Percentiles rank a stretch among this genome's conserved stretches.
Evolutionary conservation across 2,113 vertebrate genomes (phyloP).

Genomic region (Heterocephalus glaber): DNA sequence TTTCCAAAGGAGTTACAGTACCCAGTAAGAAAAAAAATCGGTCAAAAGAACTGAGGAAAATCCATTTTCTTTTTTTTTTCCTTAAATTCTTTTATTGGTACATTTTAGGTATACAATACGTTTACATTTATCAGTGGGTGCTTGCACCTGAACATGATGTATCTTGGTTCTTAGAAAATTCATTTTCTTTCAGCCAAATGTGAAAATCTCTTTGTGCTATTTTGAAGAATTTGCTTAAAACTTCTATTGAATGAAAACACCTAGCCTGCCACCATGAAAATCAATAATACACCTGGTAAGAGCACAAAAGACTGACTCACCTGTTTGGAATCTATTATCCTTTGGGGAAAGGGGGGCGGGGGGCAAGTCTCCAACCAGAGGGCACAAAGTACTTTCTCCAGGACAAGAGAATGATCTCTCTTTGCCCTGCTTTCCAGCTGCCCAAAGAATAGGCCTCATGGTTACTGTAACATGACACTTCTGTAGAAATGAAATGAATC

Average conservation of each 20-base stretch:
- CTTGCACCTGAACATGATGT: too few relatives aligned
- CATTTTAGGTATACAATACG: too few relatives aligned
- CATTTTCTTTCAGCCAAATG: conserved; percentile 25
- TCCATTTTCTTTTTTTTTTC: conserved; percentile 43
- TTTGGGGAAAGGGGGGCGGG: conserved; percentile 74
- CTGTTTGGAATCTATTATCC: conserved; percentile 72
- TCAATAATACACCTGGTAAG: conserved; percentile 80
- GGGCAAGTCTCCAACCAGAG: conserved; percentile 47
- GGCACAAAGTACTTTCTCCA: conserved; percentile 76
- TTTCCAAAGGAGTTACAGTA: conserved; percentile 44
- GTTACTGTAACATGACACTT: conserved; percentile 66
- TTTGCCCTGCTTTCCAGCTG: conserved; percentile 77
- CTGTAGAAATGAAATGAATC: conserved; percentile 51
- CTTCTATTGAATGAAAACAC: conserved; percentile 48
- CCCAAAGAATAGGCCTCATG: conserved; percentile 35
- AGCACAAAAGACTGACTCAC: conserved; percentile 85
- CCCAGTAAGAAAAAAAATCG: conserved; percentile 21
- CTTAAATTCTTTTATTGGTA: too few relatives aligned
- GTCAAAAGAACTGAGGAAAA: conserved; percentile 38
- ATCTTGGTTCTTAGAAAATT: too few relatives aligned
- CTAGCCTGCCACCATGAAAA: conserved; percentile 76
- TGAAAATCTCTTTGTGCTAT: conserved; percentile 31
- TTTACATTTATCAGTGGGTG: too few relatives aligned
- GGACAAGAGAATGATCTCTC: conserved; percentile 65
- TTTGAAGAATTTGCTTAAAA: conserved; percentile 44